A percentile compares a stretch with the other conserved stretches of the same genome.
Evolutionary conservation across 2,113 vertebrate species (phyloP).

Genomic region (Lota lota): DNA sequence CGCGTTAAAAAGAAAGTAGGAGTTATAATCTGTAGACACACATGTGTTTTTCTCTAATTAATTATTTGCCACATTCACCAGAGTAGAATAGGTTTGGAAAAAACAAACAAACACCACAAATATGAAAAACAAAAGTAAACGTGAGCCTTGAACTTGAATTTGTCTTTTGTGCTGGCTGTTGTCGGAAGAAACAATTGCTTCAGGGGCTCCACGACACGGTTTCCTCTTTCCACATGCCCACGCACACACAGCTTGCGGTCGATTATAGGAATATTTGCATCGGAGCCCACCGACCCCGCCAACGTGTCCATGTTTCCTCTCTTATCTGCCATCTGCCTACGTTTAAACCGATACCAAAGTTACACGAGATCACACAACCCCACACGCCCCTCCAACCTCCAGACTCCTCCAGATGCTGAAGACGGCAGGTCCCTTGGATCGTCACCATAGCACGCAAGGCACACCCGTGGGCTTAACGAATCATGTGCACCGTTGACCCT

Average conservation of each 20-base stretch:
- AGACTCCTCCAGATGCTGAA: slow-evolving; percentile 53
- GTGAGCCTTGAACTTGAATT: no score
- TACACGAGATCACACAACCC: slow-evolving; percentile 40
- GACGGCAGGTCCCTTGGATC: slow-evolving; percentile 11
- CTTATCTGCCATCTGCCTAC: slow-evolving; percentile 49
- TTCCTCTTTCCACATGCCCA: slow-evolving; percentile 7
- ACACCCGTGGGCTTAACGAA: slow-evolving; percentile 43
- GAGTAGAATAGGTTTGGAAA: no score
- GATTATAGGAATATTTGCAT: slow-evolving; percentile 52
- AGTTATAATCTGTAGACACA: no score
- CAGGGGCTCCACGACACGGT: not conserved
- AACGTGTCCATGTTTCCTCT: slow-evolving; percentile 62
- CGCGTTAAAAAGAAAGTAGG: no score
- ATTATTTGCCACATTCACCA: no score
- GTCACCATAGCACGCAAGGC: slow-evolving; percentile 30
- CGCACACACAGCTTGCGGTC: slow-evolving; percentile 47
- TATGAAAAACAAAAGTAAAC: no score
- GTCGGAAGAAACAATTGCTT: slow-evolving; percentile 33
- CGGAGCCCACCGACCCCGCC: slow-evolving; percentile 22
- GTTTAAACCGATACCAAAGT: slow-evolving; percentile 42
- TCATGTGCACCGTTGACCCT: slow-evolving; percentile 66
- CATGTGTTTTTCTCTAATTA: no score
- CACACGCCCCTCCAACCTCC: not conserved
- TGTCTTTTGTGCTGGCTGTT: slow-evolving; percentile 6
- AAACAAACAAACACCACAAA: no score